Base-by-base conservation (phyloP, 2,888 invertebrate species). In the Hydraecia micacea region DNA sequence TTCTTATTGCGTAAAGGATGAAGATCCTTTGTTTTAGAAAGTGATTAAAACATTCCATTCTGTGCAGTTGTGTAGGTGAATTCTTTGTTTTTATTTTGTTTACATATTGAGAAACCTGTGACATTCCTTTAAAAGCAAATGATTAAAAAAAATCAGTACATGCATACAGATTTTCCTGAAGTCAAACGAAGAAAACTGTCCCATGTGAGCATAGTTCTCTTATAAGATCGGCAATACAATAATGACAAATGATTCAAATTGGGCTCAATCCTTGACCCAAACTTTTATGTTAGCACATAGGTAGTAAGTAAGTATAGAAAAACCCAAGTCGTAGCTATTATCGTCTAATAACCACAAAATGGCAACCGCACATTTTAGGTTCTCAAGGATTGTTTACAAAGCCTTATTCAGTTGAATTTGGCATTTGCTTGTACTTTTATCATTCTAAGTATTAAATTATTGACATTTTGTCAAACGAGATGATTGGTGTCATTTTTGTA, bases 301-400 rank as follows among this genome's bases (percentile, higher is more conserved):
- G 46, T 15, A 46, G 18, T n/a, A 49, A 15, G 18, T n/a, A n/a
- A n/a, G n/a, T n/a, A 49, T 28, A 52, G 42, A 84, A 81, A 81
- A 79, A 58, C 49, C 28, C 60, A 25, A 77, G 32, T 36, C 18
- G 3, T 13, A 36, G 49, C n/a, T 58, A 60, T 68, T 63, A 63
- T 52, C 49, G 15, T 55, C 65, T 68, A 28, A 46, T 62, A 67
- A 74, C 66, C 60, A 62, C 73, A 75, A 52, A 80, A 68, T 68
- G 39, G 32, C 9, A 66, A 81, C 66, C 67, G 55, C 77, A 78
- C 28, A 75, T 79, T 81, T 87, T 75, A 69, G 69, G 42, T 36
- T 62, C 52, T 80, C 73, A 76, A 76, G 70, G 66, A 84, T 77
- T 73, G 68, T 67, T 52, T 60, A 60, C 49, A 68, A 73, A 71